Conservation (phyloP, 2,888 invertebrate species). For the Eulithis testata region DNA sequence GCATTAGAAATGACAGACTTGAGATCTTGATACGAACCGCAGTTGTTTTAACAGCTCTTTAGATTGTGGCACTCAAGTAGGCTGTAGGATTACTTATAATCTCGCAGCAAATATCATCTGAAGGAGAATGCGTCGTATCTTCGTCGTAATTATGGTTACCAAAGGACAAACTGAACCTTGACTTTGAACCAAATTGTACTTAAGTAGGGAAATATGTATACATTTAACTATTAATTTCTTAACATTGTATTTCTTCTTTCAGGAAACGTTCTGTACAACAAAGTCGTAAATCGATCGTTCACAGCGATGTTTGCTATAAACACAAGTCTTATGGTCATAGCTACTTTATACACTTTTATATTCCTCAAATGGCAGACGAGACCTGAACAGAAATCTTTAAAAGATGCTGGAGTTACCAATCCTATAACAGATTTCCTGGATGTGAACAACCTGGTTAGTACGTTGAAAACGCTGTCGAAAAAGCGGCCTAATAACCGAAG, state of each 20-base stretch:
- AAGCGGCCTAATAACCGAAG: conserved; percentile 84
- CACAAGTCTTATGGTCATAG: conserved; percentile 83
- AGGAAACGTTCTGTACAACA: conserved; percentile 87
- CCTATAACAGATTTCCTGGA: conserved; percentile 90
- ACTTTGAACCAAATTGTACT: no score
- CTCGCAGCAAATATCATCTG: no score
- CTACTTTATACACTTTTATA: conserved; percentile 87
- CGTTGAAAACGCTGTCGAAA: conserved; percentile 86
- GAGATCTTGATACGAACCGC: conserved; percentile 3
- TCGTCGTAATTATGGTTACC: neutral
- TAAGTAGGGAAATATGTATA: conserved; percentile 9
- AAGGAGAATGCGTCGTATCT: no score
- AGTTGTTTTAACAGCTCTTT: conserved; percentile 1
- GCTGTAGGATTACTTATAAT: neutral
- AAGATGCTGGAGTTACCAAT: conserved; percentile 83
- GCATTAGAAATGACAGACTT: neutral
- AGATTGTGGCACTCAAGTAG: conserved; percentile 1
- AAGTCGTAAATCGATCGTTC: conserved; percentile 86
- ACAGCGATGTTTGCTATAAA: conserved; percentile 90
- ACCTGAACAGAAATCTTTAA: conserved; percentile 85
- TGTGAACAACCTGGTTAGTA: conserved; percentile 86
- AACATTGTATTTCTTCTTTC: conserved; percentile 47
- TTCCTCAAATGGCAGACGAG: conserved; percentile 89
- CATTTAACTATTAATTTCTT: no score
- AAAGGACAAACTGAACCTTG: no score